Evolutionary conservation across 2,888 invertebrate genomes (phyloP), one percentile per base, ranked within the genome.

Genomic region (Acronicta aceris): DNA sequence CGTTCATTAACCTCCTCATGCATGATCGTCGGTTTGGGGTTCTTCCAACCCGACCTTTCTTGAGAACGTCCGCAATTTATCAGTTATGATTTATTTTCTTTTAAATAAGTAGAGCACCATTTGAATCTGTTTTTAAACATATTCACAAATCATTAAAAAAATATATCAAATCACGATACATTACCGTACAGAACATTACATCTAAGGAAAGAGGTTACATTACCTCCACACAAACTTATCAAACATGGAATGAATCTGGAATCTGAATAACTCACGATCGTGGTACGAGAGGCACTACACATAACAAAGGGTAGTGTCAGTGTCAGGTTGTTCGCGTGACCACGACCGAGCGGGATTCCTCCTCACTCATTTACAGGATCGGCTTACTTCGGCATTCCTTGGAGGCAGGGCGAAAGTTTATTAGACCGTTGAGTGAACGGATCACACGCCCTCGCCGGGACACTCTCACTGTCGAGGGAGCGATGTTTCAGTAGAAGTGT

Each of bases 311-410:
- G 76, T 81, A 83, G 81, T 84, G 83, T 84, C 85, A 86, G 84
- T 87, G 86, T 90, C 91, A 89, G 88, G 89, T 89, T 85, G 83
- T 85, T 89, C 83, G 90, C 90, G 91, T 92, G 91, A 90, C 87
- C 89, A 88, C 88, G 87, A 81, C 78, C 75, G 76, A 68, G 76
- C 81, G 82, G 83, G 85, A 84, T 84, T 82, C 87, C 81, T 82
- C 84, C 81, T 88, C 84, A 87, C 86, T 91, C 87, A 88, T 86
- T 89, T 86, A 85, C 83, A 79, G 83, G 88, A 91, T 93, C 92
- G 84, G 77, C 85, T 92, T 91, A 91, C 92, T 78, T 73, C 82
- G 78, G 82, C 89, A 90, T 91, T 91, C 89, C 86, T 82, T 72
- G 68, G 72, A 83, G 81, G 79, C 86, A 83, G 79, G 81, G 76